phyloP scores from a whole-genome alignment of 2,888 invertebrate genomes.

The Rambutsinella grinnellia region DNA sequence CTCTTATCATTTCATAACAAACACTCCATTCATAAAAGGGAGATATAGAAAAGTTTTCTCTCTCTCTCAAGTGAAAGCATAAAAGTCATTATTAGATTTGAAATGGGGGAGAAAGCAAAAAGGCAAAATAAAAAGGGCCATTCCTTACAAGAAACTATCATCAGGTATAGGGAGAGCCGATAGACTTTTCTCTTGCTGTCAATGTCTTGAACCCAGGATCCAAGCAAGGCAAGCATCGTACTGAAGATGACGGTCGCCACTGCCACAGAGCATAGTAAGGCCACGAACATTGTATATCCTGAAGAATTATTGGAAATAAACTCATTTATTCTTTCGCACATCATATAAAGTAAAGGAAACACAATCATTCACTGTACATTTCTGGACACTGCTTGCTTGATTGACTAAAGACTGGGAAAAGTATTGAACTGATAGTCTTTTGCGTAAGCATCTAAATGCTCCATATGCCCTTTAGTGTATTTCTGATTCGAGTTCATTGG shows the following conservation, averaged over 20 bases:
- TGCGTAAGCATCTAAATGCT: no score
- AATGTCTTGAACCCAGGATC: constrained; percentile 61
- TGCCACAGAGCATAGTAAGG: constrained; percentile 46
- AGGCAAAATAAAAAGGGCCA: background rate
- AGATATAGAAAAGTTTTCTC: constrained; percentile 12
- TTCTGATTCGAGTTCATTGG: no score
- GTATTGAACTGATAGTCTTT: no score
- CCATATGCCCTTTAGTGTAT: no score
- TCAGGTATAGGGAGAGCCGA: constrained; percentile 57
- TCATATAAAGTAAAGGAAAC: no score
- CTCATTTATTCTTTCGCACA: no score
- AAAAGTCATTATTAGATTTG: constrained; percentile 43
- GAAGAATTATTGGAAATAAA: no score
- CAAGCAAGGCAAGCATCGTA: constrained; percentile 53
- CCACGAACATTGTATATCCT: constrained; percentile 61
- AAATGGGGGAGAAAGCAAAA: constrained; percentile 3
- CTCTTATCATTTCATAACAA: constrained; percentile 27
- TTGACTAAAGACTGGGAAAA: no score
- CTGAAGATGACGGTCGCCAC: constrained; percentile 54
- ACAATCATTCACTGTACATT: no score
- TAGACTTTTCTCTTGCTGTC: constrained; percentile 62
- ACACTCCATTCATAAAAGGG: constrained; percentile 29
- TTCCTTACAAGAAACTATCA: constrained; percentile 55
- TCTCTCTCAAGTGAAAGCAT: constrained; percentile 28
- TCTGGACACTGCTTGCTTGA: no score